Evolutionary conservation across 1,140 invertebrate species (phyloP).

Genomic region (Eufriesea mexicana): DNA sequence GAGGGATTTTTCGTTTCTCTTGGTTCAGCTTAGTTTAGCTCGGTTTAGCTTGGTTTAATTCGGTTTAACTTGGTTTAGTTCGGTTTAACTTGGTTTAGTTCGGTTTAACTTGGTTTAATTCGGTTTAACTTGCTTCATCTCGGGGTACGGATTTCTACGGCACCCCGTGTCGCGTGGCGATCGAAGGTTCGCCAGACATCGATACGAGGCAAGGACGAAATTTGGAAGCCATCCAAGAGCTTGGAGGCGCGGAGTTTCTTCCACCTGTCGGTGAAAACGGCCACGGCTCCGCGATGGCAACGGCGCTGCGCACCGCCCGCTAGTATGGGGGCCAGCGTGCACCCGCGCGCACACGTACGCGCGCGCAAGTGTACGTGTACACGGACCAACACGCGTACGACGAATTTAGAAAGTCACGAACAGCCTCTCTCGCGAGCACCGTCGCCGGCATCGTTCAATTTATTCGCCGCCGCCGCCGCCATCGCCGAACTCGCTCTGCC

Average conservation of each 20-base stretch:
- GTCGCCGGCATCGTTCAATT: slow-evolving; percentile 55
- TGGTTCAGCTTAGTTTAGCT: neutral
- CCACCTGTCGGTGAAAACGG: slow-evolving; percentile 43
- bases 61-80: no score
- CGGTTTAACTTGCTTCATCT: neutral
- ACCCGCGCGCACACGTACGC: neutral
- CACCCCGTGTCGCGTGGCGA: neutral
- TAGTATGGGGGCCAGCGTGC: slow-evolving; percentile 16
- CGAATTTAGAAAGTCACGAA: slow-evolving; percentile 66
- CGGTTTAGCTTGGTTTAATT: neutral
- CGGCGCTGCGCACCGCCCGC: neutral
- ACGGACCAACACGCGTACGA: neutral
- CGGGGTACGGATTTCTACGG: neutral
- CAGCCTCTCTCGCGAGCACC: slow-evolving; percentile 24
- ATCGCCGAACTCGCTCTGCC: slow-evolving; percentile 52
- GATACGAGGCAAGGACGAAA: neutral
- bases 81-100: no score
- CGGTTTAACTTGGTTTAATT: neutral
- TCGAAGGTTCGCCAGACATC: neutral
- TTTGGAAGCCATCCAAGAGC: slow-evolving; percentile 32
- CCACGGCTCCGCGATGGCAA: neutral
- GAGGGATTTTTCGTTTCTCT: no score
- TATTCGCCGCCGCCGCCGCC: slow-evolving; percentile 56
- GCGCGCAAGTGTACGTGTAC: neutral
- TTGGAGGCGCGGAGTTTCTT: slow-evolving; percentile 17